These are phyloP conservation scores for Philopotamus ludificatus DNA, from an alignment of 1,140 invertebrate species.

Conservation along the genomic window DNA sequence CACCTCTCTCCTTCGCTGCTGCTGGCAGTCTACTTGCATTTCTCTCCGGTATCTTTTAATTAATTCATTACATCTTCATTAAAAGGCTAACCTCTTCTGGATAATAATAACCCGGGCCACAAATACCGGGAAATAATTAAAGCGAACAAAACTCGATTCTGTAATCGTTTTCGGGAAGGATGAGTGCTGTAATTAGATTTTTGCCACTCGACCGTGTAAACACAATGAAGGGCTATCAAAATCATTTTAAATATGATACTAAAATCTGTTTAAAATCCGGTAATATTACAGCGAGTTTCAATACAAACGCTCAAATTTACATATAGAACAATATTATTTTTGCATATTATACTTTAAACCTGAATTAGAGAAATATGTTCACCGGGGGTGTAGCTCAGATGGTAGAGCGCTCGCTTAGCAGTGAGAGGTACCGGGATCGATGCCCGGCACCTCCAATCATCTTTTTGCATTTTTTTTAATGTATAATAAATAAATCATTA, in stretches of 20 bases:
- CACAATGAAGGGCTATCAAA: no score
- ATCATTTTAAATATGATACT: no score
- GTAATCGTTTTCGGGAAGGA: not conserved
- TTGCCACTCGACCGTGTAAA: not conserved
- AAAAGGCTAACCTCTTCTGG: not conserved
- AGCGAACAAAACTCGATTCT: not conserved
- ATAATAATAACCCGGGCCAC: not conserved
- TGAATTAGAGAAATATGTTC: no score
- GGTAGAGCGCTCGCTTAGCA: conserved; percentile 87
- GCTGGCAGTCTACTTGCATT: not conserved
- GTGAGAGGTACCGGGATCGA: conserved; percentile 83
- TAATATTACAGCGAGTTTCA: no score
- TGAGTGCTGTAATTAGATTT: not conserved
- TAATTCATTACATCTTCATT: conserved; percentile 27
- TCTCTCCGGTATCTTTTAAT: conserved; percentile 25
- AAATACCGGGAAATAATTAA: not conserved
- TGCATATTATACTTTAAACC: no score
- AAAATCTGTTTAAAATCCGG: no score
- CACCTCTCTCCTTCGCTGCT: conserved; percentile 11
- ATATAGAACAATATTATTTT: no score
- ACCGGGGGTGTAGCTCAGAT: conserved; percentile 77
- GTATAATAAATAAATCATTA: not conserved
- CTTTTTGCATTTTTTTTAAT: conserved; percentile 13
- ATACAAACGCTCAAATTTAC: no score
- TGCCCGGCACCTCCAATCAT: conserved; percentile 58